These are phyloP conservation scores for Macropis europaea DNA, from an alignment of 2,888 invertebrate genomes.

Conservation along the genomic window DNA sequence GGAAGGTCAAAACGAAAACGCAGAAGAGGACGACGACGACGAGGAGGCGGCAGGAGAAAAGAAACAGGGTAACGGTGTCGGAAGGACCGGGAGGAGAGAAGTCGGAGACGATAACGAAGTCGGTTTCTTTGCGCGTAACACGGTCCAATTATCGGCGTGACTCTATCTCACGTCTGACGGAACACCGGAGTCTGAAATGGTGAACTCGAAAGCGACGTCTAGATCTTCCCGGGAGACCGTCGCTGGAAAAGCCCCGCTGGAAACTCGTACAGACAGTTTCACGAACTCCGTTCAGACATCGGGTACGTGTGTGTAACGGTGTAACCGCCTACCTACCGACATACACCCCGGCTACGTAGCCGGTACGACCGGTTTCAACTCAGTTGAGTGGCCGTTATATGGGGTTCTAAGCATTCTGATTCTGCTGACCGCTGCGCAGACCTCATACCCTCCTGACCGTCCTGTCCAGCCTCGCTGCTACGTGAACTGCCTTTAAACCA, in stretches of 20 bases:
- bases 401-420: constrained; percentile 77
- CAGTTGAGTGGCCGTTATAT: constrained; percentile 76
- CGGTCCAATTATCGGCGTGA: constrained; percentile 57
- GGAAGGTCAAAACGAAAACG: constrained; percentile 20
- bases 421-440: constrained; percentile 77
- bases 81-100: constrained; percentile 16
- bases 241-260: constrained; percentile 50
- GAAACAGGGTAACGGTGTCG: constrained; percentile 39
- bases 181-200: constrained; percentile 18
- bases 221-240: constrained; percentile 33
- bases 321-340: constrained; percentile 50
- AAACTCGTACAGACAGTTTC: constrained; percentile 61
- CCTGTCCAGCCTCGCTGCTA: constrained; percentile 64
- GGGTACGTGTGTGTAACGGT: constrained; percentile 24
- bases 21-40: no score
- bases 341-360: constrained; percentile 24
- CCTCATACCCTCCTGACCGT: constrained; percentile 47
- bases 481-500: constrained; percentile 77
- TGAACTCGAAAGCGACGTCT: constrained; percentile 40
- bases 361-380: constrained; percentile 63
- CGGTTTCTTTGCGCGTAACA: constrained; percentile 57
- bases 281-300: constrained; percentile 36
- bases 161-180: constrained; percentile 42
- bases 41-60: no score
- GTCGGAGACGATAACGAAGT: constrained; percentile 47